Evolutionary conservation across 2,888 invertebrate genomes (phyloP).

Genomic region (Bhutanitis thaidina): DNA sequence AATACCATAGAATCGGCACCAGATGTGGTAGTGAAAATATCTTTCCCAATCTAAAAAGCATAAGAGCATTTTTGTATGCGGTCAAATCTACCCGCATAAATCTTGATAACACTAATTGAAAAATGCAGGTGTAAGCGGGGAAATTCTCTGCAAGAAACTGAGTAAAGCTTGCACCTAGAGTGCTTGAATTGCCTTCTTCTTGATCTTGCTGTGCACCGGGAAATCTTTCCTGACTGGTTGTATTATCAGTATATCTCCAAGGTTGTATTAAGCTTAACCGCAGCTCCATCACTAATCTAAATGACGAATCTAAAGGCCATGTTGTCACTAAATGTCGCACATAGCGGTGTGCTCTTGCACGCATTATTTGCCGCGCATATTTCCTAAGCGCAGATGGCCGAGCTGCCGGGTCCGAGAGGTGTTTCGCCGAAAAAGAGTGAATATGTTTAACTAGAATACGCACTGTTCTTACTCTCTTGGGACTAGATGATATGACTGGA

Average conservation of each 20-base stretch:
- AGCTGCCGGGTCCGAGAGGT: slow-evolving; percentile 85
- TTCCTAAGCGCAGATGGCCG: slow-evolving; percentile 87
- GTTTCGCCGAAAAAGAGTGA: slow-evolving; percentile 88
- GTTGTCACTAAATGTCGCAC: slow-evolving; percentile 91
- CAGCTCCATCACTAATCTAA: slow-evolving; percentile 93
- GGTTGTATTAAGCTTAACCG: slow-evolving; percentile 98
- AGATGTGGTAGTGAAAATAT: slow-evolving; percentile 86
- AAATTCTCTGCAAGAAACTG: slow-evolving; percentile 94
- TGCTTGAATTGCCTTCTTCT: slow-evolving; percentile 47
- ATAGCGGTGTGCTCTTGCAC: slow-evolving; percentile 90
- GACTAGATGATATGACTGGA: slow-evolving; percentile 57
- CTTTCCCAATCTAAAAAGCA: slow-evolving; percentile 93
- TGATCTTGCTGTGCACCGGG: slow-evolving; percentile 42
- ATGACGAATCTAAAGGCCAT: slow-evolving; percentile 96
- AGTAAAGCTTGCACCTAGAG: slow-evolving; percentile 71
- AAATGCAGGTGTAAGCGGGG: slow-evolving; percentile 91
- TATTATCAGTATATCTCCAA: slow-evolving; percentile 89
- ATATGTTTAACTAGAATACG: slow-evolving; percentile 94
- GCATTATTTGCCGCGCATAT: slow-evolving; percentile 84
- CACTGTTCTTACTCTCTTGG: slow-evolving; percentile 91
- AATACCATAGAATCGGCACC: slow-evolving; percentile 82
- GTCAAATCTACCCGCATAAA: slow-evolving; percentile 91
- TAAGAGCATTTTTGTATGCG: slow-evolving; percentile 92
- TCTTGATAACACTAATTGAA: slow-evolving; percentile 89
- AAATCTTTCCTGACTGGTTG: slow-evolving; percentile 55